Evolutionary conservation across 2,113 vertebrate species (phyloP).

Genomic region (Forbesichthys papilliferus): DNA sequence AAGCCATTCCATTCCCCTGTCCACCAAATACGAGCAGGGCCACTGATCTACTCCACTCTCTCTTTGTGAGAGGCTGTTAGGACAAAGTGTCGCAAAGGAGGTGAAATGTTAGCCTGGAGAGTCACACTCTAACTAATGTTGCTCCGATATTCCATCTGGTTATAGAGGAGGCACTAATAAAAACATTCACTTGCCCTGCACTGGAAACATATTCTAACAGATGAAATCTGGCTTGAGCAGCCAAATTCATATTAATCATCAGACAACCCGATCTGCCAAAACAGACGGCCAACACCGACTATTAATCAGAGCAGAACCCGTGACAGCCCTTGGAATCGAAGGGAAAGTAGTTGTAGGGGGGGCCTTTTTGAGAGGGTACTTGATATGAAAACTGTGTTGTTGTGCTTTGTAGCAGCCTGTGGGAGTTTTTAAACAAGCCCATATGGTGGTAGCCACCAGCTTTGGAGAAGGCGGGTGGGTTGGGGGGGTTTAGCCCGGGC

Average conservation of each 20-base stretch:
- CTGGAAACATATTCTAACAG: constrained; percentile 40
- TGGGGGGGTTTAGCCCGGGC: constrained; percentile 81
- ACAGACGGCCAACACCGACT: constrained; percentile 71
- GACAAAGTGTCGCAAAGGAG: constrained; percentile 74
- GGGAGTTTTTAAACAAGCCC: constrained; percentile 82
- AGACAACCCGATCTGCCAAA: constrained; percentile 69
- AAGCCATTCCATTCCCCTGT: constrained; percentile 84
- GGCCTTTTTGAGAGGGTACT: constrained; percentile 76
- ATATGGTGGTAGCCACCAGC: constrained; percentile 83
- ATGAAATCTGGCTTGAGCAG: constrained; percentile 61
- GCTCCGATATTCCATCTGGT: constrained; percentile 32
- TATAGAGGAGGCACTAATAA: background rate
- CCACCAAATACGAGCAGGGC: constrained; percentile 81
- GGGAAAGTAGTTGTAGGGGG: constrained; percentile 67
- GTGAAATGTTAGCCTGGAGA: constrained; percentile 61
- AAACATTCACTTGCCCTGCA: constrained; percentile 15
- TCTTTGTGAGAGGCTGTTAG: constrained; percentile 71
- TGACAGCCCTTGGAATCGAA: constrained; percentile 71
- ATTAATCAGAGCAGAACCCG: constrained; percentile 75
- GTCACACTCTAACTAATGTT: constrained; percentile 49
- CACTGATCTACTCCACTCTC: constrained; percentile 77
- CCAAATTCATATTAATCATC: constrained; percentile 73
- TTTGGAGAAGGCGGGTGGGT: constrained; percentile 73
- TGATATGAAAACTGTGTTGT: constrained; percentile 83
- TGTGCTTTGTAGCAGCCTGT: constrained; percentile 84